Base-by-base conservation (phyloP, 2,113 vertebrate genomes). In the Rostratula benghalensis region DNA sequence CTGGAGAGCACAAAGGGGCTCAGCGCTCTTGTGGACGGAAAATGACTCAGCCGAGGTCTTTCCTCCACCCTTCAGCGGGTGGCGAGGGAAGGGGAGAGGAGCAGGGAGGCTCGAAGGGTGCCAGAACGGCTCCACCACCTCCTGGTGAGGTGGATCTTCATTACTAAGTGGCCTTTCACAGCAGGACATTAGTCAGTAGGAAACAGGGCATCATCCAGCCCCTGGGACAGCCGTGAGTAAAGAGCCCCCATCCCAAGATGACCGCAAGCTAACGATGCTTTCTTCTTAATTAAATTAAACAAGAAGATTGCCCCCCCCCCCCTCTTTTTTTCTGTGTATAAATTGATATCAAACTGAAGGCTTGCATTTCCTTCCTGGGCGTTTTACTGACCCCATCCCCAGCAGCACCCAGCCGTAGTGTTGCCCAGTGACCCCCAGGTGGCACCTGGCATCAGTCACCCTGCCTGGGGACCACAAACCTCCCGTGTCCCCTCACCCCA, bases 321-420 rank as follows among this genome's bases (percentile, higher is more conserved):
- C n/a, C n/a, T n/a, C n/a, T n/a, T n/a, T n/a, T n/a, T 74, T 63
- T 77, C 78, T 60, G 30, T 31, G 57, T 28, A 20, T 63, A 35
- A 63, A 48, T 10, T 17, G 13, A 68, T 74, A n/a, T 3, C 54
- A 80, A 74, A 61, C 37, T 0, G 16, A 50, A 89, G 68, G 71
- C 12, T 61, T 0, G 0, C 0, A 0, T 90, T 76, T 89, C 63
- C 14, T 69, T 53, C 50, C 24, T 6, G 24, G 10, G 43, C 6
- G 18, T 33, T 5, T 33, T 15, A n/a, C 59, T 0, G 3, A 30
- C 20, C 33, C 33, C 1, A 0, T 15, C 23, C 25, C 56, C 70
- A 60, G 43, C n/a, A 18, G 43, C n/a, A 18, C 27, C 30, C 50
- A 56, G 30, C 71, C 61, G 4, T 15, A 37, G 11, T 0, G 1